Percentiles rank a stretch among this genome's conserved stretches.
Evolutionary conservation across 2,888 invertebrate genomes (phyloP).

Genomic region (Chymomyza caudatula): DNA sequence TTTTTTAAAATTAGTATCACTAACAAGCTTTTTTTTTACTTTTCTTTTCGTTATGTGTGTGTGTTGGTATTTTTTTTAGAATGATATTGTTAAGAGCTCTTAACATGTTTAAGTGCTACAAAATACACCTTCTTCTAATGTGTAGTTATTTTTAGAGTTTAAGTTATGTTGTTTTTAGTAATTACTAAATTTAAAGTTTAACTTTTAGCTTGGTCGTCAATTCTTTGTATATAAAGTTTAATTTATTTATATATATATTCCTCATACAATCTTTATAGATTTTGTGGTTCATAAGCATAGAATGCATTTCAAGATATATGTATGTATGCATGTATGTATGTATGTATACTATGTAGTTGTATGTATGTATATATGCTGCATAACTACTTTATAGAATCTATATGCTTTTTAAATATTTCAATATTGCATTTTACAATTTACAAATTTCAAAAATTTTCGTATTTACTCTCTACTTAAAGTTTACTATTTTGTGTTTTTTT

Average conservation of each 20-base stretch:
- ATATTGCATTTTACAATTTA: conserved; percentile 24
- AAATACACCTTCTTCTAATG: conserved; percentile 7
- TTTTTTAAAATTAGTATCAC: conserved; percentile 77
- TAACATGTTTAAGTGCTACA: conserved; percentile 16
- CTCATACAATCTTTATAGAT: not conserved
- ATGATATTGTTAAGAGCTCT: conserved; percentile 15
- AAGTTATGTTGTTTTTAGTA: conserved; percentile 20
- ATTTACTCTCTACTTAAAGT: conserved; percentile 25
- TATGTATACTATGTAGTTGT: conserved; percentile 14
- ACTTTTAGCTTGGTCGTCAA: conserved; percentile 68
- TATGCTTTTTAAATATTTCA: conserved; percentile 1
- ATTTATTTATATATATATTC: conserved; percentile 33
- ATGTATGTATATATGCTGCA: conserved; percentile 10
- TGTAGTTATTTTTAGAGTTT: conserved; percentile 41
- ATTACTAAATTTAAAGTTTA: conserved; percentile 57
- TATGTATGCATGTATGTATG: conserved; percentile 5
- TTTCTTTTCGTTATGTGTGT: conserved; percentile 8
- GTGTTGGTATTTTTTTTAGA: conserved; percentile 11
- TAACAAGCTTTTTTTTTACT: conserved; percentile 74
- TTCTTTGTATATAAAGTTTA: conserved; percentile 30
- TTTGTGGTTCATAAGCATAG: conserved; percentile 44
- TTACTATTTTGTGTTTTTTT: too few relatives aligned
- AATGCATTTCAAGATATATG: conserved; percentile 21
- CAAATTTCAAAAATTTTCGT: conserved; percentile 24
- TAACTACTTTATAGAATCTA: conserved; percentile 27